These are phyloP conservation scores for Agonum fuliginosum DNA, from an alignment of 2,888 invertebrate genomes.

Conservation along the genomic window DNA sequence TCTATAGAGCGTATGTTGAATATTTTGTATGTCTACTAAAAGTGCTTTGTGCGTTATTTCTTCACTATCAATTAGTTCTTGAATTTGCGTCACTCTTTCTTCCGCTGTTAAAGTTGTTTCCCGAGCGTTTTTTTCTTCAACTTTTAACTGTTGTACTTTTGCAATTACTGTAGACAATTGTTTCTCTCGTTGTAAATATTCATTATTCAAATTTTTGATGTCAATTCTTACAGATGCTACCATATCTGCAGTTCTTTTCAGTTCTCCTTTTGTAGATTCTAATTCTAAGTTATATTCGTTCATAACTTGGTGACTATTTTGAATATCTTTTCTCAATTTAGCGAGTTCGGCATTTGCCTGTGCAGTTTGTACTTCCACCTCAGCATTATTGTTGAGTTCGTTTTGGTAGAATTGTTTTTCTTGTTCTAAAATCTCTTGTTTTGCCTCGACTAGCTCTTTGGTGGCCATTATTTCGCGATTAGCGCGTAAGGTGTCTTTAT, in stretches of 20 bases:
- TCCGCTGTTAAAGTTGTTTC: slow-evolving; percentile 76
- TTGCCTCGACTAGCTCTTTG: slow-evolving; percentile 68
- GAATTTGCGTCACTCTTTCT: slow-evolving; percentile 77
- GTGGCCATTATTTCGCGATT: slow-evolving; percentile 71
- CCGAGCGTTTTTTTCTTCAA: slow-evolving; percentile 74
- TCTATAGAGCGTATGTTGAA: slow-evolving; percentile 74
- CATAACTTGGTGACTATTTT: slow-evolving; percentile 61
- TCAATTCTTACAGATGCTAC: slow-evolving; percentile 69
- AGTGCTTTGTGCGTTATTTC: slow-evolving; percentile 74
- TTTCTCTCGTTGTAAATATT: slow-evolving; percentile 62
- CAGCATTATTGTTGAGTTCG: slow-evolving; percentile 77
- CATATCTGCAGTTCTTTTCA: slow-evolving; percentile 71
- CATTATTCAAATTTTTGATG: slow-evolving; percentile 53
- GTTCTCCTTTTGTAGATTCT: slow-evolving; percentile 72
- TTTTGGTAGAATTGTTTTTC: slow-evolving; percentile 78
- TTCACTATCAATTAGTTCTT: slow-evolving; percentile 78
- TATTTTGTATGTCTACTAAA: slow-evolving; percentile 73
- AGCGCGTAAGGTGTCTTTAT: slow-evolving; percentile 77
- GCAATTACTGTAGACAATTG: slow-evolving; percentile 60
- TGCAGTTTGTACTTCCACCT: slow-evolving; percentile 72
- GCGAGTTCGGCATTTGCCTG: slow-evolving; percentile 71
- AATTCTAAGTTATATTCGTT: slow-evolving; percentile 71
- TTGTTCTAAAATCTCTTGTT: slow-evolving; percentile 76
- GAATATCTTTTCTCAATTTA: slow-evolving; percentile 69
- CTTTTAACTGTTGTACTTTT: slow-evolving; percentile 69